Conservation (phyloP, 2,113 vertebrate genomes). For the Suncus etruscus region DNA sequence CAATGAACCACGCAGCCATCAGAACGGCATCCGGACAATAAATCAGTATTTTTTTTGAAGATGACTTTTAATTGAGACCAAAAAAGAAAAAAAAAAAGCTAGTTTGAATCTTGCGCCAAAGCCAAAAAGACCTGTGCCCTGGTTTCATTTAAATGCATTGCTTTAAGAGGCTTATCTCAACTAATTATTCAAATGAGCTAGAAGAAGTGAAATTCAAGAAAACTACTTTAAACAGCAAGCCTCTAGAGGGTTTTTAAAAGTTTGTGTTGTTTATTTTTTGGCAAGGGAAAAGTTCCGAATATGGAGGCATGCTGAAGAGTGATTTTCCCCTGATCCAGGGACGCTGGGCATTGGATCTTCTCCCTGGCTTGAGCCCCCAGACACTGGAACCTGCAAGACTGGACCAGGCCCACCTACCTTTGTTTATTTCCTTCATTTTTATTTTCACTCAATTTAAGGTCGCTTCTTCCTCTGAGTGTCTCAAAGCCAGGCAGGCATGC, state of each 20-base stretch:
- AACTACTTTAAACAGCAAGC: constrained; percentile 80
- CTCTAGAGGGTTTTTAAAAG: constrained; percentile 69
- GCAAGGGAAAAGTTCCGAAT: constrained; percentile 63
- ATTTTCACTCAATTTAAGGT: constrained; percentile 56
- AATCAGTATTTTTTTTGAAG: constrained; percentile 79
- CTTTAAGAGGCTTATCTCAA: constrained; percentile 91
- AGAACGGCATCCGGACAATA: constrained; percentile 66
- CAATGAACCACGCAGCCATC: constrained; percentile 79
- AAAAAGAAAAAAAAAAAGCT: constrained; percentile 62
- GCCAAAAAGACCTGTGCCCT: constrained; percentile 87
- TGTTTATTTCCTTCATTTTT: constrained; percentile 77
- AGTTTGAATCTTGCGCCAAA: constrained; percentile 84
- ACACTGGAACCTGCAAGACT: constrained; percentile 59
- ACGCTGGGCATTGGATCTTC: constrained; percentile 59
- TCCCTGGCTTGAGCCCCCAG: constrained; percentile 1
- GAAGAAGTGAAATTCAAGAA: constrained; percentile 89
- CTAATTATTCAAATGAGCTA: constrained; percentile 91
- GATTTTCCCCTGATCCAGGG: constrained; percentile 10
- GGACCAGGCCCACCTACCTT: constrained; percentile 57
- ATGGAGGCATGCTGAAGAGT: constrained; percentile 61
- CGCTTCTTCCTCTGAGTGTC: constrained; percentile 31
- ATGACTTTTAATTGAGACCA: constrained; percentile 84
- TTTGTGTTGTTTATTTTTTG: constrained; percentile 77
- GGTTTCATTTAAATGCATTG: constrained; percentile 90
- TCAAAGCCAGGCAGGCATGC: neutral